Conservation (phyloP, 1,140 invertebrate genomes). For the Tribolium castaneum region DNA sequence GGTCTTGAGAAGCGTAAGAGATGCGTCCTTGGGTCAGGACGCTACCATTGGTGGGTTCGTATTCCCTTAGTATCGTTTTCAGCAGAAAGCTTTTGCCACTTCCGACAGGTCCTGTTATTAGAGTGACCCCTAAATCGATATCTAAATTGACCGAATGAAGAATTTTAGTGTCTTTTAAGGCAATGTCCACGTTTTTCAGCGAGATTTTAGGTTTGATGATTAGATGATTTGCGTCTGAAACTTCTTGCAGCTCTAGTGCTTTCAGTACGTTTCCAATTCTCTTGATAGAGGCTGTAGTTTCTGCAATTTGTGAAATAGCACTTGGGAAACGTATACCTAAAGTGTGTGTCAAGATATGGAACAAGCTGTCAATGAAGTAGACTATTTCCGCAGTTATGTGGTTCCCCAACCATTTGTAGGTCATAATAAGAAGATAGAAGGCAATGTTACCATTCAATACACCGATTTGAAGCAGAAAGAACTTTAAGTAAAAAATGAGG, state of each 20-base stretch:
- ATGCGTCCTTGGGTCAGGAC: constrained; percentile 74
- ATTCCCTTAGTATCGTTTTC: constrained; percentile 76
- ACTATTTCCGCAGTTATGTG: constrained; percentile 80
- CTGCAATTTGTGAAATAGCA: constrained; percentile 71
- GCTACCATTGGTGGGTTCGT: constrained; percentile 71
- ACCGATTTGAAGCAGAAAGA: constrained; percentile 50
- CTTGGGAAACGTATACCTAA: constrained; percentile 81
- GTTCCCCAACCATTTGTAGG: constrained; percentile 76
- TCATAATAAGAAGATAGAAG: constrained; percentile 70
- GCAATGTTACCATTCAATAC: constrained; percentile 76
- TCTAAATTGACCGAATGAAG: constrained; percentile 71
- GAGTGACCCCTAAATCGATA: constrained; percentile 71
- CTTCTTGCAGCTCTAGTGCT: constrained; percentile 39
- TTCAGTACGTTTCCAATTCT: constrained; percentile 50
- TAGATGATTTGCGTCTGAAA: constrained; percentile 4
- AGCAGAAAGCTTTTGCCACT: constrained; percentile 82
- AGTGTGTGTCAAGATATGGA: constrained; percentile 76
- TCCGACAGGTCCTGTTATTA: constrained; percentile 81
- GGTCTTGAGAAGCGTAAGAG: constrained; percentile 81
- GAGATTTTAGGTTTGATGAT: constrained; percentile 47
- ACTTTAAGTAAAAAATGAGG: constrained; percentile 56
- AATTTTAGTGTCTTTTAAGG: constrained; percentile 62
- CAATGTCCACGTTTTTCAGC: constrained; percentile 47
- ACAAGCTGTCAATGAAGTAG: constrained; percentile 80
- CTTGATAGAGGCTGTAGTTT: constrained; percentile 57